Base-by-base conservation (phyloP, 2,797 vertebrate genomes). In the Epinephelus coioides region DNA sequence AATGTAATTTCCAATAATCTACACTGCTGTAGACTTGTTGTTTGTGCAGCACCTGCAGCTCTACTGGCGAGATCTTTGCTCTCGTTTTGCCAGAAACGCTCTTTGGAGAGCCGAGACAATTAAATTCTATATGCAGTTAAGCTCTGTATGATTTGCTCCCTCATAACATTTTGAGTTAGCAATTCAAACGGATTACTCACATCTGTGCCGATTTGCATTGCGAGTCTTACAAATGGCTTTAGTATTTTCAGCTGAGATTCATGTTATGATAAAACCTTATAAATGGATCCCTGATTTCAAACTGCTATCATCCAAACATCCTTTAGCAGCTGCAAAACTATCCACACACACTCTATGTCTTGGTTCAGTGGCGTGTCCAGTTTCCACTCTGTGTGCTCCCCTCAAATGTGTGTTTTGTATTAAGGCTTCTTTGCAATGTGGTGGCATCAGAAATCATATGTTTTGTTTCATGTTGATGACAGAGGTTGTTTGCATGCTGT, bases 121-220 rank as follows among this genome's bases (percentile, higher is more conserved):
- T 51, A n/a, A 27, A 53, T 65, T 64, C 51, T 43, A 40, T 40
- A 64, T 73, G 61, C 40, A 60, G 69, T 67, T 79, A 65, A 75
- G 51, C 72, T 66, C 55, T 70, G 15, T 66, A 38, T 61, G 49
- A 81, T 65, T 83, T 65, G 51, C 30, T 78, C 65, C 34, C 64
- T 82, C 57, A n/a, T 73, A 63, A 63, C 19, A 57, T 73, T 78
- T 62, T 30, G 21, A 47, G 49, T 64, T 55, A 9, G 40, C 68
- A 55, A 15, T 71, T 67, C 21, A 8, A 38, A 40, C 1, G 1
- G n/a, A 74, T 73, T 50, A 47, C 27, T 44, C 55, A 63, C 67
- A 76, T 78, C 70, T 75, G 69, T 70, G 59, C 19, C 71, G 47
- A 70, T 63, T 68, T 68, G 30, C 65, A 54, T 40, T 21, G 18